A percentile compares a stretch with the other conserved stretches of the same genome.
Evolutionary conservation across 2,888 invertebrate genomes (phyloP).

Genomic region (Chaetogeoica ovagalla): DNA sequence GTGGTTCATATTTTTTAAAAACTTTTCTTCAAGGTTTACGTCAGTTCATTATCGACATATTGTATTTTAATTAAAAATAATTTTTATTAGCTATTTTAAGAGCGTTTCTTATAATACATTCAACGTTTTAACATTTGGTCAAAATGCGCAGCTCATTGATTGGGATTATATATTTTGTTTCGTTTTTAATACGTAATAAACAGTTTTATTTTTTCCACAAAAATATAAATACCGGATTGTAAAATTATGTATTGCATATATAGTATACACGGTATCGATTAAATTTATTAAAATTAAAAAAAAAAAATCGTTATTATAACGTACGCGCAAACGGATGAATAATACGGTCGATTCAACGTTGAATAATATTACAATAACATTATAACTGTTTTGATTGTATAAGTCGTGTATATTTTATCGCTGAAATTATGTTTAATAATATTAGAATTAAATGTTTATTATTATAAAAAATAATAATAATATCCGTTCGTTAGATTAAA

Average conservation of each 20-base stretch:
- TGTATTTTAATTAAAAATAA: constrained; percentile 37
- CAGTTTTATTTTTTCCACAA: too few relatives aligned
- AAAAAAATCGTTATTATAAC: too few relatives aligned
- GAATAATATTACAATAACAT: neutral
- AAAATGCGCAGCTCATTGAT: neutral
- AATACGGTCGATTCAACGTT: neutral
- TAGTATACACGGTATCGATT: too few relatives aligned
- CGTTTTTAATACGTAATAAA: neutral
- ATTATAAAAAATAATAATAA: neutral
- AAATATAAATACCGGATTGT: too few relatives aligned
- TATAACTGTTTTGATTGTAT: neutral
- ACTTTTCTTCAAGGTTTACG: constrained; percentile 29
- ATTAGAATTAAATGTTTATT: neutral
- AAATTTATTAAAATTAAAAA: too few relatives aligned
- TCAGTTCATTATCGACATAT: neutral
- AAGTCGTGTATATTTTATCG: neutral
- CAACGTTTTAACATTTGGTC: neutral
- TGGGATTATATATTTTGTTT: neutral
- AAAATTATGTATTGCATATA: too few relatives aligned
- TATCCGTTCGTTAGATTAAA: neutral
- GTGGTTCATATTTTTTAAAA: constrained; percentile 15
- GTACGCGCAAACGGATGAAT: neutral
- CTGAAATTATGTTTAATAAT: neutral
- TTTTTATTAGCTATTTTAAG: constrained; percentile 11
- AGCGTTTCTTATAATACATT: neutral